Evolutionary conservation across 2,888 invertebrate species (phyloP).

Genomic region (Dasypogon diadema): DNA sequence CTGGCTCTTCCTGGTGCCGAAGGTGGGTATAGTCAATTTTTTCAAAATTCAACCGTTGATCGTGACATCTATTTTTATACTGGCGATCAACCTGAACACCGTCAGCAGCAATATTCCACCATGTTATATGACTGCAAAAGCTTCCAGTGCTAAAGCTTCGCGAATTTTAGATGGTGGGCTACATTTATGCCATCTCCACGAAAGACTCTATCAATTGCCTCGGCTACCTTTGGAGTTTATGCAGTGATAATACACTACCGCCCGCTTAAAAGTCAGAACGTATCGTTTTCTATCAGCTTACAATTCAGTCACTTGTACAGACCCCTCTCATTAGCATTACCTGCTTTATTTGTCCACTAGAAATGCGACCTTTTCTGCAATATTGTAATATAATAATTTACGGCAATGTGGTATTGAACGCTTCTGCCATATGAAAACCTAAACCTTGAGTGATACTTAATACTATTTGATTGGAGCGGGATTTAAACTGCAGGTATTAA

Average conservation of each 20-base stretch:
- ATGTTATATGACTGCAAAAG: constrained; percentile 12
- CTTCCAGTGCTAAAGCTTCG: constrained; percentile 19
- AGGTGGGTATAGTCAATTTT: not conserved
- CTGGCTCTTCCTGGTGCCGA: constrained; percentile 15
- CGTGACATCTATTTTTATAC: constrained; percentile 46
- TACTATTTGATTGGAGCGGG: no score
- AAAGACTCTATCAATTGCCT: constrained; percentile 5
- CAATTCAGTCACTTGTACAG: no score
- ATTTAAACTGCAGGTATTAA: no score
- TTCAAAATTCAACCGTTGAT: constrained; percentile 52
- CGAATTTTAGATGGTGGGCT: constrained; percentile 39
- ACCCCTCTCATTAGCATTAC: no score
- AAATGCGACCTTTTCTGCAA: no score
- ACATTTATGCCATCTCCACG: constrained; percentile 25
- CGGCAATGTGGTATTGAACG: no score
- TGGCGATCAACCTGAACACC: constrained; percentile 27
- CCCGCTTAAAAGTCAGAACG: not conserved
- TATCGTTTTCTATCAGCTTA: no score
- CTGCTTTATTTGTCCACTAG: no score
- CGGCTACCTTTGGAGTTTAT: not conserved
- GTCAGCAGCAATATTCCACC: constrained; percentile 19
- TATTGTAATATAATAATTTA: no score
- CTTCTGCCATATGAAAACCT: no score
- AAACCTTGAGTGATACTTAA: no score
- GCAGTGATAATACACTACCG: not conserved